Base-by-base conservation (phyloP, 1,140 invertebrate species). In the Ceratitis capitata region DNA sequence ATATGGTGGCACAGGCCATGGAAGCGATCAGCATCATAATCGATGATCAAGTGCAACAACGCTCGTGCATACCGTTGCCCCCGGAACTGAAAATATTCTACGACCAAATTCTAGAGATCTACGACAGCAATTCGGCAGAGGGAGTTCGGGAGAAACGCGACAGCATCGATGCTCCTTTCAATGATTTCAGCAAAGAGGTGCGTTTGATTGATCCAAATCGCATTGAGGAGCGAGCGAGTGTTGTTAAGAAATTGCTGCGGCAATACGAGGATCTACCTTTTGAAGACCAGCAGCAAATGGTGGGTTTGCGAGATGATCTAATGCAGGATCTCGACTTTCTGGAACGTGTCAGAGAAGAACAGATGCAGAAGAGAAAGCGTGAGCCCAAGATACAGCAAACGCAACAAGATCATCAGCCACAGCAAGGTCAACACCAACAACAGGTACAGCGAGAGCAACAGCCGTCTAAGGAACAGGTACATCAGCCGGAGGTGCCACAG, bases 61-160 rank as follows among this genome's bases (percentile, higher is more conserved):
- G 88, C 0, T 84, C 88, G 0, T 91, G 90, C 58, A 83, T 91
- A 10, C 87, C 89, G 0, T 42, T 91, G 19, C 64, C 88, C 0
- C 89, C 90, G 0, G 89, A 90, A 64, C 85, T 91, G 9, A 26
- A 85, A 23, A 87, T 88, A 0, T 91, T 91, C 86, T 91, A 91
- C 23, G 85, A 91, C 4, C 23, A 87, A 3, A 90, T 91, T 1
- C 26, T 91, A 0, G 86, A 86, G 47, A 86, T 88, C 0, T 86
- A 83, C 14, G 56, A 82, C 1, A 88, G 89, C 47, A 87, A 90
- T 64, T n/a, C 69, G 2, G 69, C 69, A 3, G 64, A 89, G 4
- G 88, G 87, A 35, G 16, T 23, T 4, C 88, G 90, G 7, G 88
- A 89, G 9, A 91, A 89, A 56, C 87, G 90, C 0, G 87, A 88